Evolutionary conservation across 2,888 invertebrate species (phyloP).

Genomic region (Micropterix aruncella): DNA sequence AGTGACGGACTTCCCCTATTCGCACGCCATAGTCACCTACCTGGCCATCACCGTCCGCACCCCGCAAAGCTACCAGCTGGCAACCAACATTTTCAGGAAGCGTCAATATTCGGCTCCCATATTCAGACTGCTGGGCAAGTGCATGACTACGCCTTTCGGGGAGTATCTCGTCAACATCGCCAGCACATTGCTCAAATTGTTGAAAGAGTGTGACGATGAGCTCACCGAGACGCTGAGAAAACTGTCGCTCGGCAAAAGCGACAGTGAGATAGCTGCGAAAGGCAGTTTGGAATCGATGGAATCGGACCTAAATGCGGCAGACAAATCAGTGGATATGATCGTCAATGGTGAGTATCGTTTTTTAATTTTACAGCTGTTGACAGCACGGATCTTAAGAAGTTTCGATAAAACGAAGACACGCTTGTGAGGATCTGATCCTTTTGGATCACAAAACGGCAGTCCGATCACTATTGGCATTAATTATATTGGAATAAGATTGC

Average conservation of each 20-base stretch:
- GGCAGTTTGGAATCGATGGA: conserved; percentile 8
- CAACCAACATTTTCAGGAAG: conserved; percentile 15
- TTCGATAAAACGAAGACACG: no score
- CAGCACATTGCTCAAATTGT: conserved; percentile 15
- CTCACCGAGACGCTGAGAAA: neutral
- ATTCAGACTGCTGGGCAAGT: conserved; percentile 20
- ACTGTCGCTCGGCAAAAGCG: no score
- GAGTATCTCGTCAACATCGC: conserved; percentile 19
- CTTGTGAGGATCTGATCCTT: no score
- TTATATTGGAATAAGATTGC: no score
- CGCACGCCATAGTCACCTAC: conserved; percentile 13
- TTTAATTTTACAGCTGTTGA: no score
- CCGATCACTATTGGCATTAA: no score
- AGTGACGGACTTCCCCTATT: conserved; percentile 14
- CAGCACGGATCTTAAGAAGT: no score
- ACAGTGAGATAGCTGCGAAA: no score
- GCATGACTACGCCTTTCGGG: conserved; percentile 9
- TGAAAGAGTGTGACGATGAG: neutral
- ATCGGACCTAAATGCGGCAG: conserved; percentile 7
- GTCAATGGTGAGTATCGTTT: no score
- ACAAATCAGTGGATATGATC: conserved; percentile 3
- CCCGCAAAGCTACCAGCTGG: conserved; percentile 10
- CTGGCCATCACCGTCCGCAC: conserved; percentile 9
- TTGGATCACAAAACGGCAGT: no score
- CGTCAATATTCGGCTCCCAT: conserved; percentile 22